Conservation (phyloP, 2,888 invertebrate species). For the Eupithecia inturbata region DNA sequence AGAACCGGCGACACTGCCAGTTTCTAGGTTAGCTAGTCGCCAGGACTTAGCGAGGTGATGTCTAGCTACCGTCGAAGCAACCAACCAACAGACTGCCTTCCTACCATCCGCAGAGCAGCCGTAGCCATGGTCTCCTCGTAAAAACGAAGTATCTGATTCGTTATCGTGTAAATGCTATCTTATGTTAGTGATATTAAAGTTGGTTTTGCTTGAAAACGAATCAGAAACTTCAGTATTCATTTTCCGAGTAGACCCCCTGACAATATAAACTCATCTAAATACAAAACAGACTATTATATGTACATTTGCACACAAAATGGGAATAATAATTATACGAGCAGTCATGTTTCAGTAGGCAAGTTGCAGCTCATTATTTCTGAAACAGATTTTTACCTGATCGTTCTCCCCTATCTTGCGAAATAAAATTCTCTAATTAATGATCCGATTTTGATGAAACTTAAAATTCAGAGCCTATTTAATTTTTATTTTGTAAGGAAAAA, state of each 20-base stretch:
- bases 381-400: slow-evolving; percentile 7
- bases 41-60: neutral
- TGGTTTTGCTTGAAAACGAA: neutral
- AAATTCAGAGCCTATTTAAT: too few relatives aligned
- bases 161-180: neutral
- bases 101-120: neutral
- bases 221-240: neutral
- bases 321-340: neutral
- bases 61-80: neutral
- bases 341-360: slow-evolving; percentile 3
- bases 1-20: neutral
- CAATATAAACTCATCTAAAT: neutral
- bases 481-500: too few relatives aligned
- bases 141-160: neutral
- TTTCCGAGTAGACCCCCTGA: neutral
- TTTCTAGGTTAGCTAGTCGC: neutral
- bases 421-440: too few relatives aligned
- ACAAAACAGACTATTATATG: neutral
- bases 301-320: neutral
- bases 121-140: neutral
- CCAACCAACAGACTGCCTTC: neutral
- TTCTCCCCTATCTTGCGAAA: too few relatives aligned
- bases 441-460: too few relatives aligned
- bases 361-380: slow-evolving; percentile 21
- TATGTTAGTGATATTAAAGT: neutral